phyloP scores from a whole-genome alignment of 2,888 invertebrate genomes.

The Meteorus colon region DNA sequence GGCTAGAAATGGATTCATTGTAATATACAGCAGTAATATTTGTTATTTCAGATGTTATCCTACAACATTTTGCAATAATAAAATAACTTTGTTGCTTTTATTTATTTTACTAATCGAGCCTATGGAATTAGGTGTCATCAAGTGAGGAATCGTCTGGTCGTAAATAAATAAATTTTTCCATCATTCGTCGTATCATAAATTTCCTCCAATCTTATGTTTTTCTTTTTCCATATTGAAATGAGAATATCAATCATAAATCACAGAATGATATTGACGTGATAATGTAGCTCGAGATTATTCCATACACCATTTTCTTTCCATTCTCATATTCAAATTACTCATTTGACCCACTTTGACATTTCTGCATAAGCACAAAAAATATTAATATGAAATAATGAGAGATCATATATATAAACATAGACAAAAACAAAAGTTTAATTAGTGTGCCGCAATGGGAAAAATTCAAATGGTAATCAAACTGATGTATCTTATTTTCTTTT shows the following conservation, averaged over 20 bases:
- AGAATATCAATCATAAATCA: slow-evolving; percentile 46
- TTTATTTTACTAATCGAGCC: slow-evolving; percentile 9
- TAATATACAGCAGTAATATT: slow-evolving; percentile 21
- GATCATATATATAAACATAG: not conserved
- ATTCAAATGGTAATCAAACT: slow-evolving; percentile 17
- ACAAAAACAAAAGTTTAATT: slow-evolving; percentile 29
- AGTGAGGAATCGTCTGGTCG: slow-evolving; percentile 4
- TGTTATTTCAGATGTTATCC: slow-evolving; percentile 3
- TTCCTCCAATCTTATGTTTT: slow-evolving; percentile 1
- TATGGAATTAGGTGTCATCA: slow-evolving; percentile 15
- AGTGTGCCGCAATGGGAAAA: slow-evolving; percentile 14
- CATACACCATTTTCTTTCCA: not conserved
- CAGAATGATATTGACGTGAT: slow-evolving; percentile 53
- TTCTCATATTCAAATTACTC: not conserved
- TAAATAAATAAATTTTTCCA: slow-evolving; percentile 18
- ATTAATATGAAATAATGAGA: not conserved
- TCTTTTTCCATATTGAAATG: slow-evolving; percentile 11
- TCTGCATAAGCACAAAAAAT: not conserved
- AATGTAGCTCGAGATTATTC: not conserved
- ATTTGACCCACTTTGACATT: not conserved
- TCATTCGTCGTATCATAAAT: slow-evolving; percentile 13
- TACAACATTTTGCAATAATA: slow-evolving; percentile 9
- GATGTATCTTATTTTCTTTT: not conserved
- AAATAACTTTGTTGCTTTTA: not conserved
- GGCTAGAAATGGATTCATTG: not conserved